A percentile compares a stretch with the other conserved stretches of the same genome.
These are phyloP conservation scores for Apogon hyalosoma DNA, from an alignment of 2,797 vertebrate species.

Conservation along the genomic window DNA sequence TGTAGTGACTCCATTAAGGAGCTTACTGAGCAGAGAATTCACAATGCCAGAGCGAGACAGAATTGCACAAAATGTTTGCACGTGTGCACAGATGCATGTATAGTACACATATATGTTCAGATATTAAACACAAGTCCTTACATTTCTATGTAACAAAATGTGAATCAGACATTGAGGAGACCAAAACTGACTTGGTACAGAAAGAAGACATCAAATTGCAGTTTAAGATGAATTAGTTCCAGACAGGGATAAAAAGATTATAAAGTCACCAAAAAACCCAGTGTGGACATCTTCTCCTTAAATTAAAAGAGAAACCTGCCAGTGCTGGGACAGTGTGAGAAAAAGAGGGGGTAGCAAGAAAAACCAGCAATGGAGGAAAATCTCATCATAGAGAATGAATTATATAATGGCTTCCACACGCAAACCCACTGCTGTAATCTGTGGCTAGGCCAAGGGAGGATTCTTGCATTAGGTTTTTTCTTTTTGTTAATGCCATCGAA, in stretches of 20 bases:
- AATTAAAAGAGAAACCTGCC: conserved; percentile 77
- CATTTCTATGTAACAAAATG: conserved; percentile 16
- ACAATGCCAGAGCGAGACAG: conserved; percentile 57
- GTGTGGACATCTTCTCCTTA: conserved; percentile 62
- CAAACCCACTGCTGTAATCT: conserved; percentile 81
- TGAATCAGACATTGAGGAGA: conserved; percentile 8
- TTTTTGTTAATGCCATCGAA: conserved; percentile 75
- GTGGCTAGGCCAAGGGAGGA: conserved; percentile 70
- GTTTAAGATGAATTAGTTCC: conserved; percentile 66
- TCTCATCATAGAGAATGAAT: conserved; percentile 82
- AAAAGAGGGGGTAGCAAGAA: conserved; percentile 47
- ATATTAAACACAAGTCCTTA: neutral
- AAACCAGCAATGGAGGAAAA: conserved; percentile 73
- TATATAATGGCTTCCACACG: conserved; percentile 80
- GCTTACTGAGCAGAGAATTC: conserved; percentile 74
- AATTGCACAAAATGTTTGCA: conserved; percentile 30
- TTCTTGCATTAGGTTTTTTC: conserved; percentile 77
- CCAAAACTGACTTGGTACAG: neutral
- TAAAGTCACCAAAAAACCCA: conserved; percentile 54
- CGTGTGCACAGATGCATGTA: conserved; percentile 10
- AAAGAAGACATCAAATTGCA: conserved; percentile 58
- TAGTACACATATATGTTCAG: neutral
- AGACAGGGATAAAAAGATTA: conserved; percentile 77
- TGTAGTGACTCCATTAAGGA: conserved; percentile 76
- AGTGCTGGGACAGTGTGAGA: conserved; percentile 45